Percentiles rank a stretch among this genome's conserved stretches.
These are phyloP conservation scores for Pogonocichla stellata DNA, from an alignment of 2,113 vertebrate genomes.

Conservation along the genomic window DNA sequence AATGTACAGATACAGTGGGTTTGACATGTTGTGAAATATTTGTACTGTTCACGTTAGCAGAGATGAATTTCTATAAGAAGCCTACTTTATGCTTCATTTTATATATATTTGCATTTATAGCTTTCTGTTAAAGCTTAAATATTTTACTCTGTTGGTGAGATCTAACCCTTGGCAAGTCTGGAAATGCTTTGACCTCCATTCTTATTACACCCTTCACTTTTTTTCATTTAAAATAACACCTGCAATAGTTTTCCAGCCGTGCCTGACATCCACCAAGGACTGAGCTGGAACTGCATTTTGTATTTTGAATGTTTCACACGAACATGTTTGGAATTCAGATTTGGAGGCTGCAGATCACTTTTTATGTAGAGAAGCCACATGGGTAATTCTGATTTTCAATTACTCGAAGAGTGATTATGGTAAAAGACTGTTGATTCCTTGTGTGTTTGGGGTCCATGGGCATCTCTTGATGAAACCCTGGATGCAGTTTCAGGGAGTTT, in stretches of 20 bases:
- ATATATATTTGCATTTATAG: background rate
- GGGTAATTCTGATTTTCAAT: conserved; percentile 36
- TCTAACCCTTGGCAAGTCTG: background rate
- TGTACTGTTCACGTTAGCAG: background rate
- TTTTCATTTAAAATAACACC: background rate
- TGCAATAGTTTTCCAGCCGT: background rate
- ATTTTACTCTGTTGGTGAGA: background rate
- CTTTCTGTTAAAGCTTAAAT: background rate
- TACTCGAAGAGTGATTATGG: background rate
- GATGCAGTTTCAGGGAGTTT: background rate
- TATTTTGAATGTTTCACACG: background rate
- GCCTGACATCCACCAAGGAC: background rate
- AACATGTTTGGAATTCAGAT: conserved; percentile 30
- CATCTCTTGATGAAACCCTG: background rate
- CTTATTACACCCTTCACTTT: background rate
- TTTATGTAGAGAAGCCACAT: background rate
- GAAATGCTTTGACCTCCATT: background rate
- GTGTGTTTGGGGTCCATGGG: background rate
- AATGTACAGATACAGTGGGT: background rate
- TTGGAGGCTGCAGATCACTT: background rate
- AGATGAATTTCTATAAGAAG: background rate
- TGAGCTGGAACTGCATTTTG: background rate
- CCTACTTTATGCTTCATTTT: background rate
- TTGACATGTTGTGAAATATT: background rate
- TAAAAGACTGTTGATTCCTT: background rate